phyloP scores from a whole-genome alignment of 1,140 invertebrate species.

The Cepaea nemoralis region DNA sequence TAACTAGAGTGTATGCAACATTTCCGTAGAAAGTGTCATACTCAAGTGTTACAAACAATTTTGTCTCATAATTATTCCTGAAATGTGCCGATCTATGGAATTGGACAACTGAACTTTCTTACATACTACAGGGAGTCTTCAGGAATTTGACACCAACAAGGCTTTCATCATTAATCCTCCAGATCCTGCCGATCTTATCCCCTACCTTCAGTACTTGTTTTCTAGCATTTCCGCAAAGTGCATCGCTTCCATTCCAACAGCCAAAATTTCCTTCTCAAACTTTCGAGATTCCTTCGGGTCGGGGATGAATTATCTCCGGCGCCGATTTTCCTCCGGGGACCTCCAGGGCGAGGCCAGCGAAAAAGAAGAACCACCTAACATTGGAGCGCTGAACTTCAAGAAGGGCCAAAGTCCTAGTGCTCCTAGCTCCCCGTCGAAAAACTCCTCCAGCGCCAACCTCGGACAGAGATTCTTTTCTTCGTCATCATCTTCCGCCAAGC shows the following conservation, averaged over 20 bases:
- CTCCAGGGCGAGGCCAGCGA: conserved; percentile 55
- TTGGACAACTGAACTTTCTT: no score
- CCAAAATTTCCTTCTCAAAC: conserved; percentile 68
- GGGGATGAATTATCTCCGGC: conserved; percentile 69
- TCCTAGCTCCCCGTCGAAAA: conserved; percentile 69
- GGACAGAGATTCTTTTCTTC: conserved; percentile 47
- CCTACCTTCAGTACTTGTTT: conserved; percentile 27
- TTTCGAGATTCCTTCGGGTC: conserved; percentile 65
- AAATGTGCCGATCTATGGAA: no score
- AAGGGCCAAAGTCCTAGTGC: conserved; percentile 71
- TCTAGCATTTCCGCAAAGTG: conserved; percentile 32
- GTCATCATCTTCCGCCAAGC: conserved; percentile 74
- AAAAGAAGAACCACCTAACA: conserved; percentile 15
- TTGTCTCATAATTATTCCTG: no score
- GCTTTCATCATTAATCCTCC: not conserved
- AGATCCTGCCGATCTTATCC: not conserved
- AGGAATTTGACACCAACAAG: not conserved
- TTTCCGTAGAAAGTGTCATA: not conserved
- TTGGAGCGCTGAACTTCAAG: conserved; percentile 45
- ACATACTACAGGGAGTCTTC: no score
- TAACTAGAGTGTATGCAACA: not conserved
- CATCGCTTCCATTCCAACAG: conserved; percentile 2
- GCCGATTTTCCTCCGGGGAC: conserved; percentile 72
- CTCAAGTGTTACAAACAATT: no score
- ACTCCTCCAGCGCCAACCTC: conserved; percentile 50